Evolutionary conservation across 2,888 invertebrate species (phyloP), one percentile per base, ranked within the genome.

Genomic region (Euclidia mi): DNA sequence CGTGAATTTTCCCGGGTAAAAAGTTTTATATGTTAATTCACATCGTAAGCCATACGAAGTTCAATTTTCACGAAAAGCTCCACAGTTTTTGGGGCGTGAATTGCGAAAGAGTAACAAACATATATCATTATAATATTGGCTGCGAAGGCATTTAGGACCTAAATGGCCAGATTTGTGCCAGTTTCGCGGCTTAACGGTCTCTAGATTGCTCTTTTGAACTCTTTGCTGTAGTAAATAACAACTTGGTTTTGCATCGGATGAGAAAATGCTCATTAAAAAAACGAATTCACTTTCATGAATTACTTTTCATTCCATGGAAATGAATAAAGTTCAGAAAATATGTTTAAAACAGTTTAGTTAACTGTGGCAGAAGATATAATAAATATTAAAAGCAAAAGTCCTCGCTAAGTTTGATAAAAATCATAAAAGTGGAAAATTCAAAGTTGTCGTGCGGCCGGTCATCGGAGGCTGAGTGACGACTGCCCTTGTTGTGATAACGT

Each of bases 361-460:
- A 56, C 53, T 20, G 11, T 14, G 15, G 9, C 7, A 17, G 43
- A 14, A 45, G 58, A 62, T 32, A 47, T 29, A 55, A 49, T 55
- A 45, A 46, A 49, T 43, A 45, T 40, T 44, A 25, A 40, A 38
- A 60, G 37, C 15, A 51, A 55, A 43, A 11, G 14, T 18, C 37
- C 15, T 38, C 2, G 32, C 12, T 35, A 10, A 37, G 47, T 49
- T 65, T 62, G 65, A 66, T 73, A 66, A 66, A 69, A 73, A 70
- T 60, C 70, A 69, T 71, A 62, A 70, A 25, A 73, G 43, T 44
- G 35, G 45, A 50, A 70, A 57, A 56, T 71, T 73, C 65, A 38
- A 63, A 70, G 57, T 72, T 63, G 62, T 49, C 56, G 51, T 6
- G 41, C n/a, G n/a, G 25, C 51, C 43, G 53, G 51, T 50, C 58